Conservation (phyloP, 2,797 vertebrate species). For the Amblyopsis hoosieri region DNA sequence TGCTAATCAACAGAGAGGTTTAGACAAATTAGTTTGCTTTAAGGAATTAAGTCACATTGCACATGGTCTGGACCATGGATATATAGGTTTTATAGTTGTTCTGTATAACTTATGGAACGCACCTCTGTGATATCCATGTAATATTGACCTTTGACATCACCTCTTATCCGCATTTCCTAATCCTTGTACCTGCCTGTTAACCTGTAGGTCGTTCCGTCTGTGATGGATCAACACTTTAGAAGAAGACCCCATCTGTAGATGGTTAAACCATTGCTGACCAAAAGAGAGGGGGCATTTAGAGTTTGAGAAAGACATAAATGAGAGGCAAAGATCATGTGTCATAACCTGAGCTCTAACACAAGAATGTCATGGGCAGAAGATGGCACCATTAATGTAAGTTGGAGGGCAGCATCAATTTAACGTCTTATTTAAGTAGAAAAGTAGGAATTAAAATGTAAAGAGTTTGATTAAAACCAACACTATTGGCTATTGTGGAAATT, state of each 20-base stretch:
- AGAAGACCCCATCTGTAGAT: conserved; percentile 72
- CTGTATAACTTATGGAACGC: not conserved
- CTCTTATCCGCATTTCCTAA: conserved; percentile 44
- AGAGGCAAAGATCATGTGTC: conserved; percentile 40
- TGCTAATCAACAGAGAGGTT: too few species aligned
- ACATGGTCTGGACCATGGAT: too few species aligned
- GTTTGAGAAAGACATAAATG: conserved; percentile 31
- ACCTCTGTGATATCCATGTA: conserved; percentile 66
- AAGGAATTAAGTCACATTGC: too few species aligned
- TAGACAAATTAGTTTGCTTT: too few species aligned
- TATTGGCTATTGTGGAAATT: too few species aligned
- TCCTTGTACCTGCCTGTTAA: conserved; percentile 66
- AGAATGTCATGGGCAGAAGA: conserved; percentile 41
- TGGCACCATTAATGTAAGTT: too few species aligned
- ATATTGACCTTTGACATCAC: conserved; percentile 61
- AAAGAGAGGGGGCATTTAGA: conserved; percentile 29
- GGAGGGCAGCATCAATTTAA: too few species aligned
- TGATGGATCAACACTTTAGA: conserved; percentile 74
- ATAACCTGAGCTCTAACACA: conserved; percentile 65
- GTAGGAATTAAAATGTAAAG: too few species aligned
- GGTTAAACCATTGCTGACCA: conserved; percentile 67
- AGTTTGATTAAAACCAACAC: too few species aligned
- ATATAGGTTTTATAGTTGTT: too few species aligned
- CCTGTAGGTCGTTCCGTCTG: conserved; percentile 68
- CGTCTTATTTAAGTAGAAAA: too few species aligned